Evolutionary conservation across 2,888 invertebrate genomes (phyloP), one percentile per base, ranked within the genome.

Genomic region (Aleiodes leptofemur): DNA sequence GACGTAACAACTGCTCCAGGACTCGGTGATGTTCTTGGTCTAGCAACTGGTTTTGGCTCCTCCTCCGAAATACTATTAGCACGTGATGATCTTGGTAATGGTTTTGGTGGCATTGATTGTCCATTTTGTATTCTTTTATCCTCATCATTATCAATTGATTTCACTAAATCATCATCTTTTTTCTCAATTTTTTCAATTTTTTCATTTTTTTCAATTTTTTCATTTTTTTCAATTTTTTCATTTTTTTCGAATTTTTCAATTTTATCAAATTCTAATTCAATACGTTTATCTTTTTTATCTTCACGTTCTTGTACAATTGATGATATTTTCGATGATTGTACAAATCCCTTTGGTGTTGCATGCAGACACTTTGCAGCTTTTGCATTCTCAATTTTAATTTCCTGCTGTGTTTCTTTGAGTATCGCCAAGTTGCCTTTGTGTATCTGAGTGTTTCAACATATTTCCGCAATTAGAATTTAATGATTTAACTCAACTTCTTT

Each of bases 61-160:
- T 92, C 91, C 83, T 96, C 96, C 0, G 95, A 94, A 74, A 96
- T 92, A 13, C 96, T 94, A 83, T 93, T 92, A 56, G 93, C 91
- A 83, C 94, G 91, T 59, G 93, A 95, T 0, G 95, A 94, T 82
- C 96, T 92, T 0, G 96, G 96, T 90, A 96, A 90, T 13, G 96
- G 96, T 87, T 96, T 96, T 0, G 96, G 96, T 1, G 94, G 94
- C 64, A 93, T 91, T 0, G 90, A 85, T 5, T 90, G 84, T 0
- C 88, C 88, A 77, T 90, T 90, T 73, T 90, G 89, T 73, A 87
- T 83, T 74, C 88, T 89, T 4, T 85, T 86, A 3, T 89, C 88
- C 8, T 88, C 87, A 57, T 88, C 82, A 4, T 73, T 72, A 14
- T 87, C 86, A 4, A 77, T 38, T n/a, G 51, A 74, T 4, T 74